Evolutionary conservation across 2,888 invertebrate genomes (phyloP).

Genomic region (Tyria jacobaeae): DNA sequence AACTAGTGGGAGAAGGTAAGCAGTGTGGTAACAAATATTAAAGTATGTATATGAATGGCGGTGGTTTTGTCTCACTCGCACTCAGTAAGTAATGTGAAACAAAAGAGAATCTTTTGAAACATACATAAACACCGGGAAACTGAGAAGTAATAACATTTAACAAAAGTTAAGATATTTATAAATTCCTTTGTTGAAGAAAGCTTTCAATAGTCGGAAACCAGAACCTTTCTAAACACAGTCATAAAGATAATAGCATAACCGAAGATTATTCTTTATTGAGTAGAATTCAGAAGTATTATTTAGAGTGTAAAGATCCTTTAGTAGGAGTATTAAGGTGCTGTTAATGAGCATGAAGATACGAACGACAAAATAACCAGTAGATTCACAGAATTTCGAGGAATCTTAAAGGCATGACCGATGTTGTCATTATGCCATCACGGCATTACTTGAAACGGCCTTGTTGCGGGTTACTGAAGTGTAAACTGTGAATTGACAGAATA

Average conservation of each 20-base stretch:
- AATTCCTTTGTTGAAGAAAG: slow-evolving; percentile 46
- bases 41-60: slow-evolving; percentile 66
- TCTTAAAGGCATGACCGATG: slow-evolving; percentile 56
- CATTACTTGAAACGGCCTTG: slow-evolving; percentile 65
- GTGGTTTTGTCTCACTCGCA: slow-evolving; percentile 49
- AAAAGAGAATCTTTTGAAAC: slow-evolving; percentile 46
- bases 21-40: slow-evolving; percentile 60
- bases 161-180: slow-evolving; percentile 48
- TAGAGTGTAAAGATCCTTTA: slow-evolving; percentile 16
- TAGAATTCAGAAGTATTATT: background rate
- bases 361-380: slow-evolving; percentile 17
- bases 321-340: slow-evolving; percentile 6
- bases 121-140: slow-evolving; percentile 48
- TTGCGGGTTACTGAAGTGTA: slow-evolving; percentile 63
- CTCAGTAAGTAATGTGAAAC: slow-evolving; percentile 37
- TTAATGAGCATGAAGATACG: slow-evolving; percentile 18
- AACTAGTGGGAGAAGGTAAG: slow-evolving; percentile 58
- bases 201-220: slow-evolving; percentile 28
- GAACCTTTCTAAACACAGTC: background rate
- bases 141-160: slow-evolving; percentile 44
- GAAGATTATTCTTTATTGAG: background rate
- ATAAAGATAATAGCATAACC: slow-evolving; percentile 7
- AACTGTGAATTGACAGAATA: slow-evolving; percentile 51
- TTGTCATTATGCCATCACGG: slow-evolving; percentile 56
- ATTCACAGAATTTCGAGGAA: slow-evolving; percentile 56